Evolutionary conservation across 2,113 vertebrate species (phyloP), one percentile per base, ranked within the genome.

Genomic region (Corythaeola cristata): DNA sequence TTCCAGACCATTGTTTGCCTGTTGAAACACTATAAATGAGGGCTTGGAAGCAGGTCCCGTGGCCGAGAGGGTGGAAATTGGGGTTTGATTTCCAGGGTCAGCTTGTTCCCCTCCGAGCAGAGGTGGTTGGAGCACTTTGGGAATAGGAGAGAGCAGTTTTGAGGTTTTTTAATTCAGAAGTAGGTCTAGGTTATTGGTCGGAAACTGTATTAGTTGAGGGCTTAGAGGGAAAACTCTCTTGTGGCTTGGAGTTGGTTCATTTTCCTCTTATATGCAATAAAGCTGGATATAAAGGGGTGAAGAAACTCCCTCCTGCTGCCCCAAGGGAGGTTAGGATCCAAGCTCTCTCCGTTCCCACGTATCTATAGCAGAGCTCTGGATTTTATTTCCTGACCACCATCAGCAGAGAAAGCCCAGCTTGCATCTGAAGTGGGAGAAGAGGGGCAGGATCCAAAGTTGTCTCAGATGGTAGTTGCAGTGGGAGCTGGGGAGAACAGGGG

Each of bases 381-480:
- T 88, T 93, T 90, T 93, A 63, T 91, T 93, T 96, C 88, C 79
- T 86, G 68, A 71, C 71, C 78, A 27, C 12, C 35, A 72, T 91
- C 50, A 55, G 37, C 47, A 74, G 92, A 64, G 88, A 80, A 80
- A 83, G 82, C 88, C 71, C 59, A 71, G 55, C 44, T 56, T 62
- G 30, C 13, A 11, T 76, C 66, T 83, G n/a, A 83, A 76, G 37
- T 69, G 59, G 78, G 67, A 28, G 88, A 94, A 96, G 59, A 77
- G 88, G 82, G 62, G 44, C 78, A 72, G 81, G 75, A 87, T 94
- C 52, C 12, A 9, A 85, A 85, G 81, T 68, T 0, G 2, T 69
- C 67, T 75, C 67, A 17, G 44, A 8, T 88, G 53, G 72, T 88
- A 96, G 67, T 75, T 93, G 71, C 19, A 1, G 59, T 90, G 79